Percentiles rank a stretch among this genome's conserved stretches.
Evolutionary conservation across 2,888 invertebrate species (phyloP).

Genomic region (Heliconius erato): DNA sequence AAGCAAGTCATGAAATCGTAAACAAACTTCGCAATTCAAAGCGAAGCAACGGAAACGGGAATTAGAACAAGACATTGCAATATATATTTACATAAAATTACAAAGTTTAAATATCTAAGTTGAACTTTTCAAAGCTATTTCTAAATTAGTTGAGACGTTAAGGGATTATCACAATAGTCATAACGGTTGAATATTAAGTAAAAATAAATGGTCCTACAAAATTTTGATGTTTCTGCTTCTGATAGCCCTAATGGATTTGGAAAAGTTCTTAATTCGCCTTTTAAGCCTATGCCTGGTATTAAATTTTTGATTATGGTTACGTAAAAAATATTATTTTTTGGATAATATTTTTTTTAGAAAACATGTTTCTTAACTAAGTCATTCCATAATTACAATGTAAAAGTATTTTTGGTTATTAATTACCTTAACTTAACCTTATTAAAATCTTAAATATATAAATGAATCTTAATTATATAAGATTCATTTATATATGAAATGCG

Average conservation of each 20-base stretch:
- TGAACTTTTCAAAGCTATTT: neutral
- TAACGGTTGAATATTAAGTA: neutral
- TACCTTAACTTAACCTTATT: no score
- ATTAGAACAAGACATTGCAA: conserved; percentile 21
- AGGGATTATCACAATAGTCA: conserved; percentile 3
- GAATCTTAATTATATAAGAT: no score
- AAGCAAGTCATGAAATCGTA: conserved; percentile 32
- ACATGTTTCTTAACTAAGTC: no score
- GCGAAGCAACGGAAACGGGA: conserved; percentile 5
- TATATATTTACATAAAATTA: conserved; percentile 37
- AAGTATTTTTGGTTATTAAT: no score
- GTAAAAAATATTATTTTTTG: no score
- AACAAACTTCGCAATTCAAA: conserved; percentile 23
- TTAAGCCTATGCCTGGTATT: neutral
- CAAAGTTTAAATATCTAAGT: conserved; percentile 18
- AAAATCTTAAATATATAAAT: no score
- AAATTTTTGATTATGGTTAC: neutral
- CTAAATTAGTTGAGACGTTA: conserved; percentile 17
- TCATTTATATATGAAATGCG: no score
- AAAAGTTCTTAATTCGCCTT: neutral
- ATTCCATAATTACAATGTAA: no score
- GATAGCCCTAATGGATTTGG: conserved; percentile 7
- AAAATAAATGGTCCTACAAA: neutral
- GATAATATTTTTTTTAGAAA: no score
- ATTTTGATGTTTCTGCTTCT: neutral